Conservation (phyloP, 37 sponge, comb jelly and placozoan species). For the Chondrilla cf. caribensis region DNA sequence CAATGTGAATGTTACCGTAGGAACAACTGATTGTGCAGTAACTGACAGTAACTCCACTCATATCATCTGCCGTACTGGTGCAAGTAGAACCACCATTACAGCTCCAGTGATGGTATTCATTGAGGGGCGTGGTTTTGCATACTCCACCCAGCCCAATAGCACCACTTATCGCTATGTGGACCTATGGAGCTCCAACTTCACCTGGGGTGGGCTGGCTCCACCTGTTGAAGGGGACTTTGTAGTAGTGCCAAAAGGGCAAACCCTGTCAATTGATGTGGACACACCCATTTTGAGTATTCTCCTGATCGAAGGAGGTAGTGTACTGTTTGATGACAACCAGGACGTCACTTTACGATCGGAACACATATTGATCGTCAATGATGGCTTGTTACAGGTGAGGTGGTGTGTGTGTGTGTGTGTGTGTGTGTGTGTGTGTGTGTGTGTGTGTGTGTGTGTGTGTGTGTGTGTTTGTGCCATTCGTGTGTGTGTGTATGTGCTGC, state of each 20-base stretch:
- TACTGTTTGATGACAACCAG: slow-evolving; percentile 90
- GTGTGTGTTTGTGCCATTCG: too few relatives aligned
- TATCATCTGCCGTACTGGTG: slow-evolving; percentile 68
- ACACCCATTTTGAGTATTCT: slow-evolving; percentile 70
- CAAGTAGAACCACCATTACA: slow-evolving; percentile 49
- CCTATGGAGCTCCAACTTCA: slow-evolving; percentile 79
- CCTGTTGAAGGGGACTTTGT: slow-evolving; percentile 91
- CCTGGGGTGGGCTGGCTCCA: slow-evolving; percentile 83
- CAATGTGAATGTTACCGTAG: slow-evolving; percentile 68
- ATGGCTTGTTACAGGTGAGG: slow-evolving; percentile 55
- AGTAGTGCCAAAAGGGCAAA: slow-evolving; percentile 83
- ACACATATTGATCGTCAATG: slow-evolving; percentile 70
- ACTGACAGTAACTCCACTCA: slow-evolving; percentile 23
- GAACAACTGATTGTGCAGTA: slow-evolving; percentile 56
- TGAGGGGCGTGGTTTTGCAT: slow-evolving; percentile 65
- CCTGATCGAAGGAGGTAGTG: slow-evolving; percentile 83
- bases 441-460: too few relatives aligned
- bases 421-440: too few relatives aligned
- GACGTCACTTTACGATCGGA: slow-evolving; percentile 74
- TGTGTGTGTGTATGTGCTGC: too few relatives aligned
- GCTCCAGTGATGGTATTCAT: slow-evolving; percentile 68
- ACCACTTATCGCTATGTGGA: slow-evolving; percentile 65
- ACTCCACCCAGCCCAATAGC: slow-evolving; percentile 19
- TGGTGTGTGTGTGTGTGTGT: too few relatives aligned
- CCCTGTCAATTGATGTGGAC: slow-evolving; percentile 71